Conservation (phyloP, 2,888 invertebrate species). For the Crocallis elinguaria region DNA sequence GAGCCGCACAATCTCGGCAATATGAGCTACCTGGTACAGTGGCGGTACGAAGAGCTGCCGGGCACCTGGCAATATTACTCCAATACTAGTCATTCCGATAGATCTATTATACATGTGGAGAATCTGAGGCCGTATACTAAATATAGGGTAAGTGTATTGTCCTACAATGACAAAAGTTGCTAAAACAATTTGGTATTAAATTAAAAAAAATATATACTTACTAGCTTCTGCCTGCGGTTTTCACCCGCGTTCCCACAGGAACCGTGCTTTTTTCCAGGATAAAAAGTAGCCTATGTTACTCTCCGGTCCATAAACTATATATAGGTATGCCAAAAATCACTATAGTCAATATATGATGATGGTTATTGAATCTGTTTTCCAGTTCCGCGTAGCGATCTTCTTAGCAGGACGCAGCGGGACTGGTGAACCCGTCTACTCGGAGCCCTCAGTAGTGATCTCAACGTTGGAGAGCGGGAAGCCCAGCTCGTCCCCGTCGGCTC, state of each 20-base stretch:
- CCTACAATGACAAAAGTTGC: neutral
- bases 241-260: no score
- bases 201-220: no score
- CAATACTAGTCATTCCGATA: slow-evolving; percentile 88
- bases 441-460: slow-evolving; percentile 90
- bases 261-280: no score
- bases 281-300: no score
- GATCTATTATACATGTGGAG: slow-evolving; percentile 89
- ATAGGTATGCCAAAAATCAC: no score
- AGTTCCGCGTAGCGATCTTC: slow-evolving; percentile 95
- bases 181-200: no score
- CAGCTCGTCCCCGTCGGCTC: slow-evolving; percentile 89
- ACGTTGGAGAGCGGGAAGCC: slow-evolving; percentile 90
- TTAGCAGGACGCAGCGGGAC: slow-evolving; percentile 88
- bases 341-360: no score
- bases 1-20: slow-evolving; percentile 85
- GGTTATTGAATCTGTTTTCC: slow-evolving; percentile 19
- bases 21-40: slow-evolving; percentile 88
- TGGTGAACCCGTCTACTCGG: slow-evolving; percentile 89
- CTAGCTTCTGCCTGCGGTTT: no score
- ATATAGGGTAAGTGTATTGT: slow-evolving; percentile 89
- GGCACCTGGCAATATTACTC: slow-evolving; percentile 93
- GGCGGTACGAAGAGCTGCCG: slow-evolving; percentile 88
- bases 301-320: no score
- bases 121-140: slow-evolving; percentile 94